phyloP scores from a whole-genome alignment of 1,140 invertebrate species.

The Globodera ellingtonae region DNA sequence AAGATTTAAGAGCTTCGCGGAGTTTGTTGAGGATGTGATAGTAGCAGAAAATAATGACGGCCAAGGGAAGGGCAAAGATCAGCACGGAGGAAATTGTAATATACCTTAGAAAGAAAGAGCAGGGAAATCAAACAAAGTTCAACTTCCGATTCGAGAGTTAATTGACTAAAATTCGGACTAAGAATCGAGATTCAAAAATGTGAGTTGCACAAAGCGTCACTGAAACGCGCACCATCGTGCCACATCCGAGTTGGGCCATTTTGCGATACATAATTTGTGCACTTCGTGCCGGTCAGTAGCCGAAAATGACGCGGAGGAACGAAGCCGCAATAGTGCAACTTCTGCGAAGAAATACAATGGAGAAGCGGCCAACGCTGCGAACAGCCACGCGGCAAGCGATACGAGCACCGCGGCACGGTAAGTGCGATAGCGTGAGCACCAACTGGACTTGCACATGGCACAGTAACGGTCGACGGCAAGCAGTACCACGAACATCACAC shows the following conservation, averaged over 20 bases:
- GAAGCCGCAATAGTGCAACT: conserved; percentile 42
- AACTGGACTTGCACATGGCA: conserved; percentile 60
- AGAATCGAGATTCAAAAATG: too few relatives aligned
- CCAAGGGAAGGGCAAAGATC: conserved; percentile 59
- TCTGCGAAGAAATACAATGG: conserved; percentile 58
- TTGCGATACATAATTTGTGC: conserved; percentile 59
- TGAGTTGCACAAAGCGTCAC: too few relatives aligned
- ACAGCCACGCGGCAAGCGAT: conserved; percentile 54
- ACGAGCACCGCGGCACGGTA: conserved; percentile 53
- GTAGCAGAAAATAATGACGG: conserved; percentile 60
- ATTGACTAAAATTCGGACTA: too few relatives aligned
- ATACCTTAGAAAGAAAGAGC: conserved; percentile 51
- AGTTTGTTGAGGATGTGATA: conserved; percentile 64
- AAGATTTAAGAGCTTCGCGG: conserved; percentile 59
- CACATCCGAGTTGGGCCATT: conserved; percentile 59
- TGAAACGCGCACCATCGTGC: conserved; percentile 50
- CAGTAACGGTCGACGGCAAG: conserved; percentile 61
- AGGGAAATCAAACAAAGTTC: too few relatives aligned
- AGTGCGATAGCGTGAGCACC: conserved; percentile 58
- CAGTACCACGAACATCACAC: conserved; percentile 64
- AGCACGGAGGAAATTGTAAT: conserved; percentile 62
- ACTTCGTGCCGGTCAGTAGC: conserved; percentile 17
- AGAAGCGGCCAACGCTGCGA: conserved; percentile 54
- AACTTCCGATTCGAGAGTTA: too few relatives aligned
- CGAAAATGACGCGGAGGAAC: not conserved